Base-by-base conservation (phyloP, 2,888 invertebrate genomes). In the Cheilosia vulpina region DNA sequence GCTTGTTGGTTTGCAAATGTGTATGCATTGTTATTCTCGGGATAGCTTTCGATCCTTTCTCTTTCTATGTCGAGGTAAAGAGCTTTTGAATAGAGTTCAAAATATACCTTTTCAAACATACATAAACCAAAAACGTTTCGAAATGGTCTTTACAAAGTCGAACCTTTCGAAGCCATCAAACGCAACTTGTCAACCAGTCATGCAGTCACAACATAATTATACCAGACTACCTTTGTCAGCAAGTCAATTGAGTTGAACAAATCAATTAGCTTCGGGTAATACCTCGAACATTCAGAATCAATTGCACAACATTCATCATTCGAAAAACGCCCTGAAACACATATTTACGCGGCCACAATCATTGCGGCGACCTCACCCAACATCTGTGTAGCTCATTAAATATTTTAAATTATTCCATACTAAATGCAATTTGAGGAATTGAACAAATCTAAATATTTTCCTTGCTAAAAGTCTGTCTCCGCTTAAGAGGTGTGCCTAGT, bases 171-270 rank as follows among this genome's bases (percentile, higher is more conserved):
- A 21, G 21, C 21, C 21, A 21, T 21, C 21, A 21, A 21, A 21
- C 2, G 38, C 38, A 38, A 13, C 11, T 38, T 13, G 11, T 13
- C 13, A 38, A 13, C 13, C 34, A 38, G 0, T 3, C 11, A 4
- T 13, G 38, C 4, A 9, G 1, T 13, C 11, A 38, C 4, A 13
- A 13, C 24, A 52, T 27, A 27, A 27, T 52, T 52, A 52, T 5
- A 13, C 15, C 5, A 1, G 21, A 52, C 31, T 24, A 5, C 6
- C 6, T 13, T 15, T 24, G 55, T 68, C 82, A 72, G 41, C 55
- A 50, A 72, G 55, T 66, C 66, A 82, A 77, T 77, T 72, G 82
- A 50, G 55, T 78, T 72, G 60, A 78, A 66, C 55, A 65, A 53
- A 55, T 43, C 66, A 57, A 66, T 71, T 60, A 60, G 53, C 57